phyloP scores from a whole-genome alignment of 2,888 invertebrate genomes.

The Altica lythri region DNA sequence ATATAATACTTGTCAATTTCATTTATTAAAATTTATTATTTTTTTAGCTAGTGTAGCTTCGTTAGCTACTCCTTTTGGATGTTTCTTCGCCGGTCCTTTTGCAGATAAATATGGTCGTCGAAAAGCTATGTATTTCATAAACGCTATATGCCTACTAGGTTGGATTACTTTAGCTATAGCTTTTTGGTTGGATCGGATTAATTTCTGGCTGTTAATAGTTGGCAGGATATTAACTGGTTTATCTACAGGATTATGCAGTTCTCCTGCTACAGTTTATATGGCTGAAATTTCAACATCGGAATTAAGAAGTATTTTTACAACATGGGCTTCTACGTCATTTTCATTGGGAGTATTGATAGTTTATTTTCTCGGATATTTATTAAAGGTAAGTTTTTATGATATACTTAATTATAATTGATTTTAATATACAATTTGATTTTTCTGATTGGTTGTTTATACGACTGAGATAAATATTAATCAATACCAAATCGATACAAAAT shows the following conservation, averaged over 20 bases:
- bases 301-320: slow-evolving; percentile 60
- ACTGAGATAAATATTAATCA: too few species aligned
- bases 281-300: slow-evolving; percentile 60
- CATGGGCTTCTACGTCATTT: slow-evolving; percentile 62
- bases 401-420: too few species aligned
- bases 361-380: slow-evolving; percentile 59
- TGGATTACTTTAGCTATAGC: slow-evolving; percentile 61
- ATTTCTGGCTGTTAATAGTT: slow-evolving; percentile 54
- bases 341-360: slow-evolving; percentile 61
- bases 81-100: slow-evolving; percentile 59
- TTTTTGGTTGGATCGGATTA: slow-evolving; percentile 41
- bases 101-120: slow-evolving; percentile 62
- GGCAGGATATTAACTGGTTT: slow-evolving; percentile 60
- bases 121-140: slow-evolving; percentile 57
- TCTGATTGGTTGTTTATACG: too few species aligned
- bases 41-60: slow-evolving; percentile 61
- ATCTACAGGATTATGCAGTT: slow-evolving; percentile 61
- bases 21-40: background rate
- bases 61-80: slow-evolving; percentile 62
- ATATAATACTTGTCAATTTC: too few species aligned
- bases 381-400: slow-evolving; percentile 59
- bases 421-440: too few species aligned
- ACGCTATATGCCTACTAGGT: slow-evolving; percentile 58
- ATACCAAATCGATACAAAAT: too few species aligned
- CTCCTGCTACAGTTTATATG: slow-evolving; percentile 62